A percentile compares a stretch with the other conserved stretches of the same genome.
Evolutionary conservation across 2,888 invertebrate genomes (phyloP).

Genomic region (Stramonita haemastoma): DNA sequence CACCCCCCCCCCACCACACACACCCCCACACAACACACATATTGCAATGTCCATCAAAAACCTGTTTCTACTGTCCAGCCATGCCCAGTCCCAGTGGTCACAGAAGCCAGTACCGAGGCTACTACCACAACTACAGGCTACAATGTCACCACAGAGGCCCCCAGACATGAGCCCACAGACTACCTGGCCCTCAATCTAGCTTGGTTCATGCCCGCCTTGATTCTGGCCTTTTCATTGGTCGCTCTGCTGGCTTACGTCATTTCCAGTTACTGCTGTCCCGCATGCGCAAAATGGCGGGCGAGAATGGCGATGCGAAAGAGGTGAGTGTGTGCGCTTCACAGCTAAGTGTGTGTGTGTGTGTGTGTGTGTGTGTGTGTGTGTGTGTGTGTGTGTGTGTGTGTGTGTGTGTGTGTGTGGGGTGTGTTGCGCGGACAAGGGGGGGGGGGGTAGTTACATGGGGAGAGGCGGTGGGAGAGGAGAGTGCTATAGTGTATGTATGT

Average conservation of each 20-base stretch:
- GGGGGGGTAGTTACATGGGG: too few relatives aligned
- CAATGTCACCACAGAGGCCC: not conserved
- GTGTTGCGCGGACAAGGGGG: too few relatives aligned
- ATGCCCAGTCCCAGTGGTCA: not conserved
- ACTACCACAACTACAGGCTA: not conserved
- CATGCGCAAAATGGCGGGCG: slow-evolving; percentile 4
- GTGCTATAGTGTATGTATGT: too few relatives aligned
- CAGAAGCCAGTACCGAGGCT: not conserved
- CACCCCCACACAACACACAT: too few relatives aligned
- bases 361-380: not conserved
- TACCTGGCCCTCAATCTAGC: not conserved
- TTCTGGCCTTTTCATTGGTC: slow-evolving; percentile 18
- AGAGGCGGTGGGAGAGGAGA: too few relatives aligned
- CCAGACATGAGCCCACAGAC: not conserved
- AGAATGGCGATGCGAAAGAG: not conserved
- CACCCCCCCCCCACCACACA: too few relatives aligned
- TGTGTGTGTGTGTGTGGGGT: too few relatives aligned
- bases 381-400: not conserved
- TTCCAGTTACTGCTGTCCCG: slow-evolving; percentile 5
- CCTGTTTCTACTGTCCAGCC: not conserved
- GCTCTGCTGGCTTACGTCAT: slow-evolving; percentile 19
- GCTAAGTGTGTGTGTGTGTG: not conserved
- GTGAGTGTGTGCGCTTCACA: not conserved
- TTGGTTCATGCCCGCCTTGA: slow-evolving; percentile 34
- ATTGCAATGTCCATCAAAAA: too few relatives aligned